Base-by-base conservation (phyloP, 30 jellyfish, hydroid and myxozoan species). In the Aurelia sp. region DNA sequence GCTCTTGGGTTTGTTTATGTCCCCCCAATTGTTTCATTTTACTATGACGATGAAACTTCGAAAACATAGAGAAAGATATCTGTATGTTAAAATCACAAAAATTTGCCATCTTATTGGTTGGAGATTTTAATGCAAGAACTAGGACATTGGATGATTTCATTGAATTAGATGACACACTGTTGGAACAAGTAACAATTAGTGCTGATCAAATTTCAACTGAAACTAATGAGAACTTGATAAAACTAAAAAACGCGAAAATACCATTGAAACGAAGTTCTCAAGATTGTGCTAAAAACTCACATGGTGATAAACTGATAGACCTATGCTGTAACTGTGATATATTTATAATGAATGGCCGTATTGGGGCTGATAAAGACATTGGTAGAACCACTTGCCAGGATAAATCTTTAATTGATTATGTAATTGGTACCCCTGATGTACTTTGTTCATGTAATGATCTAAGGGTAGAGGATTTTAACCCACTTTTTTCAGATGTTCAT, bases 381-480 rank as follows among this genome's bases (percentile, higher is more conserved):
- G 85, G 85, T 35, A 74, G 59, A 74, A 74, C 85, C 22, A 74
- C 72, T 47, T 74, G 70, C 59, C 76, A 74, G 13, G 70, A 74
- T 19, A 74, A n/a, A 16, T 74, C 85, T 15, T 35, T 74, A 74
- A 48, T 74, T n/a, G 75, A 74, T 50, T 74, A 74, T 74, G 85
- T 48, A 74, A 74, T 74, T 8, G 85, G 85, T 35, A 74, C 55
- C 50, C 50, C 85, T 0, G 85, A 74, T n/a, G 72, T 47, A 48
- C 76, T 74, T 50, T 74, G 85, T 48, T 76, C 80, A 74, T 21
- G 85, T 31, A 35, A 31, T n/a, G 72, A 55, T 16, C 50, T 74
- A 16, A 74, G 50, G 35, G 59, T 50, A 0, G 16, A 48, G 41
- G 85, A 74, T 74, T 74, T 74, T 74, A 74, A 24, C 75, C 72